Conservation (phyloP, 2,888 invertebrate species). For the Conchocele bisecta region DNA sequence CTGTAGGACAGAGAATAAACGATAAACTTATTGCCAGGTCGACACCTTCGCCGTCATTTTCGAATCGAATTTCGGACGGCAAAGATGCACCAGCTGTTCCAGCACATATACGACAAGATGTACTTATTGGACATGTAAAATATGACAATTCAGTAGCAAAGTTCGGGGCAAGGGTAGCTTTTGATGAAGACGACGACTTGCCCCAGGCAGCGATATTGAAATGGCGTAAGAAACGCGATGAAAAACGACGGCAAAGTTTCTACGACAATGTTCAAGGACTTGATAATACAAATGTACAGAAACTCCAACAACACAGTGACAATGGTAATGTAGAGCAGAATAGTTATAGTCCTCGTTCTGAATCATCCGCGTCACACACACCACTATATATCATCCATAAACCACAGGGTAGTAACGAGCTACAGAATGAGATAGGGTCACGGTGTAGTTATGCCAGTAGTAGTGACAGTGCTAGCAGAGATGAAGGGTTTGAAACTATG, state of each 20-base stretch:
- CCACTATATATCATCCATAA: slow-evolving; percentile 56
- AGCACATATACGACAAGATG: slow-evolving; percentile 35
- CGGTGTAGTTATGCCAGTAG: slow-evolving; percentile 75
- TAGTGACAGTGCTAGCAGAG: slow-evolving; percentile 72
- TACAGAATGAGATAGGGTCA: slow-evolving; percentile 73
- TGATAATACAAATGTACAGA: slow-evolving; percentile 59
- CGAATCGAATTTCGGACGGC: slow-evolving; percentile 37
- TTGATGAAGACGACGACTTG: slow-evolving; percentile 66
- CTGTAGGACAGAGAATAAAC: slow-evolving; percentile 27
- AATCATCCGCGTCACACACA: slow-evolving; percentile 23
- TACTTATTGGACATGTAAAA: slow-evolving; percentile 46
- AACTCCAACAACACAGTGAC: slow-evolving; percentile 34
- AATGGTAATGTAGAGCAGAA: slow-evolving; percentile 39
- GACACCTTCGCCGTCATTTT: slow-evolving; percentile 42
- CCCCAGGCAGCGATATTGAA: slow-evolving; percentile 68
- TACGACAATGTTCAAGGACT: slow-evolving; percentile 76
- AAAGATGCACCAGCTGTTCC: slow-evolving; percentile 32
- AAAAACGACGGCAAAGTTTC: slow-evolving; percentile 62
- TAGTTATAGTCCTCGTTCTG: slow-evolving; percentile 56
- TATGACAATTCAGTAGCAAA: slow-evolving; percentile 34
- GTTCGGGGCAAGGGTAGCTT: slow-evolving; percentile 32
- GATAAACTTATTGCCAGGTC: slow-evolving; percentile 21
- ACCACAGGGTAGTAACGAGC: slow-evolving; percentile 64
- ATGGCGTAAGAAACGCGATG: slow-evolving; percentile 70
- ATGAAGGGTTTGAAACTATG: slow-evolving; percentile 81